Percentiles rank a stretch among this genome's conserved stretches.
These are phyloP conservation scores for Limnephilus marmoratus DNA, from an alignment of 2,888 invertebrate species.

Conservation along the genomic window DNA sequence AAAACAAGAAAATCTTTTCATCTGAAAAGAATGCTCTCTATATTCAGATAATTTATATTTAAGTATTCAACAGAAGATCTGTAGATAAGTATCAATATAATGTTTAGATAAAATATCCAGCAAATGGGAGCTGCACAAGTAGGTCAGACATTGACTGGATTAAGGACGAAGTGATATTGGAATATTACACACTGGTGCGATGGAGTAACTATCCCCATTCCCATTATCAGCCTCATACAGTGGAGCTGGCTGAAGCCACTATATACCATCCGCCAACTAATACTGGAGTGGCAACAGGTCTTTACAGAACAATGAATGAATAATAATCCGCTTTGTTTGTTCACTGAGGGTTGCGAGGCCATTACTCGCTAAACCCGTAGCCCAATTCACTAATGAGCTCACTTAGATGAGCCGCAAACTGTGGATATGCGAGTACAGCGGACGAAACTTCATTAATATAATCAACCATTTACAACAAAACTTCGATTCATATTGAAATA, in stretches of 20 bases:
- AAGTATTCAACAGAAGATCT: neutral
- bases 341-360: constrained; percentile 31
- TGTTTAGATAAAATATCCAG: neutral
- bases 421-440: neutral
- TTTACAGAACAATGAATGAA: constrained; percentile 56
- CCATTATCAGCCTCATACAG: neutral
- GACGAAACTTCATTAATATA: neutral
- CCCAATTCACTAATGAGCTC: constrained; percentile 33
- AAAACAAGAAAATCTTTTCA: neutral
- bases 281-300: constrained; percentile 52
- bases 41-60: neutral
- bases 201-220: neutral
- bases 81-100: neutral
- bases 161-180: neutral
- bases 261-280: neutral
- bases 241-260: neutral
- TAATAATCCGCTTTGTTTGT: constrained; percentile 56
- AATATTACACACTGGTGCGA: neutral
- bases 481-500: neutral
- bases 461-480: neutral
- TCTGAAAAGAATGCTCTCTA: neutral
- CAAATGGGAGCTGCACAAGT: neutral
- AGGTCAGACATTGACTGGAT: neutral
- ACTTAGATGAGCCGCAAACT: constrained; percentile 13
- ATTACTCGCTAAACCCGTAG: constrained; percentile 31